Evolutionary conservation across 2,113 vertebrate species (phyloP), one percentile per base, ranked within the genome.

Genomic region (Chaenogobius annularis): DNA sequence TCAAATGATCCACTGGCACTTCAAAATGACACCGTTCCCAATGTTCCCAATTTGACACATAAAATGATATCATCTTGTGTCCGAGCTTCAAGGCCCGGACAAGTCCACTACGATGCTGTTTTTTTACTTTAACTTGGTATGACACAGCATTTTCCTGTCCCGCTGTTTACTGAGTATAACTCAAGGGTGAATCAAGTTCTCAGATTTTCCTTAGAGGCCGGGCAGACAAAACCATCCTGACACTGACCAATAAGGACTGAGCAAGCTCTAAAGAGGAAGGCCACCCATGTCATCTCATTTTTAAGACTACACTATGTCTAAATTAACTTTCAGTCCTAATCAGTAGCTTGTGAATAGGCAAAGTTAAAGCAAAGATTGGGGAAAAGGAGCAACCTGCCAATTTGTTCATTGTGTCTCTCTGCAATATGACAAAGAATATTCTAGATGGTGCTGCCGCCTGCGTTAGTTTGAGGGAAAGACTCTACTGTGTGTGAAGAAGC

Each of bases 371-470:
- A 63, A 17, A 52, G 26, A 66, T 6, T 66, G 20, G 44, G n/a
- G 44, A 66, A 22, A 48, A 72, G 23, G 15, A 44, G 47, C 5
- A 52, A 78, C 20, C 40, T 63, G 56, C 56, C 78, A 84, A 84
- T 81, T 62, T 83, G 80, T 83, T 81, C 86, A 80, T 64, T 85
- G 73, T 83, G 81, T 85, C 83, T 85, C 94, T 92, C 96, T 98
- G 96, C 96, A 98, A 96, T 98, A 98, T 95, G 96, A 97, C 97
- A 98, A 95, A 94, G 96, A 97, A 97, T 94, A 94, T 98, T 99
- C 97, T 94, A 92, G 96, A 92, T 93, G 90, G 94, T 94, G 61
- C 89, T 82, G 94, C 95, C 96, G 96, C 96, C 94, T 94, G 95
- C 94, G 92, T 95, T 84, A 87, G 93, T 94, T 83, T 69, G 35